Base-by-base conservation (phyloP, 2,888 invertebrate species). In the Dolichomitus sp. region DNA sequence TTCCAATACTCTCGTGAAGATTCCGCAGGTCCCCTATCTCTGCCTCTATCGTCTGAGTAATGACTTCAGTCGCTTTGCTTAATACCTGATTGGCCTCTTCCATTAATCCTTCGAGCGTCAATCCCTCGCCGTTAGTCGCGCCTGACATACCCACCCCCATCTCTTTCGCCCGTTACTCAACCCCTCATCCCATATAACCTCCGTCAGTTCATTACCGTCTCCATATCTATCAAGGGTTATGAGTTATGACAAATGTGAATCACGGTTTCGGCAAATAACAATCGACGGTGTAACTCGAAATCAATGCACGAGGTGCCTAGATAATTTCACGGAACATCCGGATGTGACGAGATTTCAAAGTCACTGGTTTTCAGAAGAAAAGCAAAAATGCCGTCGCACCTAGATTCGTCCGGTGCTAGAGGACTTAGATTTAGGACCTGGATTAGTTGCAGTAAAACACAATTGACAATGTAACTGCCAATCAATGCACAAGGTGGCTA, bases 51-150 rank as follows among this genome's bases (percentile, higher is more conserved):
- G 85, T 87, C 73, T 87, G 78, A 61, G 80, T 57, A 66, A 88
- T 79, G 80, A 88, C 54, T 59, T 85, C 76, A 30, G 86, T 80
- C 48, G 76, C 72, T 78, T 81, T 84, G 63, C 74, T 45, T 50
- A 87, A 66, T 52, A 87, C 42, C 54, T 84, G 77, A 75, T 86
- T 85, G 19, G 83, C 84, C 70, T 86, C 85, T 40, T 63, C 83
- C 63, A 87, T 73, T 57, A 85, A 73, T 77, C 81, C 73, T 30
- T 85, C 81, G n/a, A 83, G 82, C 59, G 86, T 85, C 65, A 80
- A 50, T 9, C 77, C 70, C 42, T 59, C 74, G 6, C 23, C 14
- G 76, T 54, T 54, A 23, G 61, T 66, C 74, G 54, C 37, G 69
- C 42, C 54, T 57, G 80, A 80, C 42, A 77, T 76, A 23, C 83